phyloP scores from a whole-genome alignment of 2,797 vertebrate genomes.

The Chromobotia macracanthus region DNA sequence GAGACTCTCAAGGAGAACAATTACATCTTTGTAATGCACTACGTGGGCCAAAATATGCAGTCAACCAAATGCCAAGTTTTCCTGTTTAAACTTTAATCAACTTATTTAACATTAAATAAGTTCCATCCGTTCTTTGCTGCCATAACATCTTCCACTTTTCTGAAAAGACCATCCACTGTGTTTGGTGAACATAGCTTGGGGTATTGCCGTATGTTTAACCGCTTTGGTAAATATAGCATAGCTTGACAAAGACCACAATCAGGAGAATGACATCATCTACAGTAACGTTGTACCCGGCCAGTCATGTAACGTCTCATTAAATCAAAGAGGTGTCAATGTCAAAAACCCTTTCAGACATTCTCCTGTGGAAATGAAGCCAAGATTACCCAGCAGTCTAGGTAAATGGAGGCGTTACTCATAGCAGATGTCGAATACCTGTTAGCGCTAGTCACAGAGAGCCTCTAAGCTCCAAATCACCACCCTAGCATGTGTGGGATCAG shows the following conservation, averaged over 20 bases:
- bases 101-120: too few relatives aligned
- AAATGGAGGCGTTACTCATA: constrained; percentile 24
- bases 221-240: not conserved
- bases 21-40: not conserved
- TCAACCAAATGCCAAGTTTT: not conserved
- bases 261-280: constrained; percentile 41
- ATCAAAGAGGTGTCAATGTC: constrained; percentile 51
- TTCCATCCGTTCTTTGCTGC: not conserved
- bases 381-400: not conserved
- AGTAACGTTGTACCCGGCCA: constrained; percentile 50
- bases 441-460: constrained; percentile 16
- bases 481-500: constrained; percentile 39
- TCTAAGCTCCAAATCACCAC: constrained; percentile 13
- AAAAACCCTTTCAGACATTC: constrained; percentile 3
- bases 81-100: not conserved
- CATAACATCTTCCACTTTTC: not conserved
- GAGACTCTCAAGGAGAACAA: not conserved
- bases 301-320: constrained; percentile 60
- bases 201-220: not conserved
- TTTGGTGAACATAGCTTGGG: not conserved
- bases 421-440: constrained; percentile 43
- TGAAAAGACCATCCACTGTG: not conserved
- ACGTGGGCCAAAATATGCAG: not conserved
- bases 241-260: constrained; percentile 1
- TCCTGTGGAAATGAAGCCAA: constrained; percentile 20